Base-by-base conservation (phyloP, 2,797 vertebrate species). In the Clarias laeviceps region DNA sequence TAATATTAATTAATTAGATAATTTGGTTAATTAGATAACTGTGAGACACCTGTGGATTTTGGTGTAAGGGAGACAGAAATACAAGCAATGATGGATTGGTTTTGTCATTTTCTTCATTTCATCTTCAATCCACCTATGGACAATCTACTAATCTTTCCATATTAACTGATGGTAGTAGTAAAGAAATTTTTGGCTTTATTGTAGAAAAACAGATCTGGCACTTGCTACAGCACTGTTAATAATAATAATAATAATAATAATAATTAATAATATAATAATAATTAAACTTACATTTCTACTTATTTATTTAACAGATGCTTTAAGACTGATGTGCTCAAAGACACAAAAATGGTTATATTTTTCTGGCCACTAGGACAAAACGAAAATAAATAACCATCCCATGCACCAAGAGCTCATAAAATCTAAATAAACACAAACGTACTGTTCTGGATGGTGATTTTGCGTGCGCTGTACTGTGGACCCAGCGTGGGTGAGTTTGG, bases 391-490 rank as follows among this genome's bases (percentile, higher is more conserved):
- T 12, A 32, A 77, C 11, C 11, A 77, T 59, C 56, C 22, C 20
- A 62, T 61, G 29, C 8, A 34, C 29, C 32, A 34, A 37, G 4
- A 24, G 65, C 12, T 82, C 6, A 84, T 54, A 40, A 79, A n/a
- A 29, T 11, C 37, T 61, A 12, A 78, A n/a, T 62, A 22, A 78
- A 40, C 62, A 70, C 11, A 74, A 29, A 95, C 97, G 95, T 90
- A 99, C 98, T 94, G 89, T 99, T 97, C 91, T 96, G 96, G 81
- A 99, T 94, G 87, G 95, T 95, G 94, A 99, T 97, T 93, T 92
- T 99, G 8, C 98, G 96, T n/a, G 97, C 93, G 2, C 93, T 92
- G 93, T 99, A 99, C 8, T 99, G 96, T 0, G 90, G 0, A 1
- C 98, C 98, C 85, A 99, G 92, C 1, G 92, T 94, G 0, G 97